phyloP scores from a whole-genome alignment of 2,888 invertebrate genomes.

The Drosophila percnosoma region DNA sequence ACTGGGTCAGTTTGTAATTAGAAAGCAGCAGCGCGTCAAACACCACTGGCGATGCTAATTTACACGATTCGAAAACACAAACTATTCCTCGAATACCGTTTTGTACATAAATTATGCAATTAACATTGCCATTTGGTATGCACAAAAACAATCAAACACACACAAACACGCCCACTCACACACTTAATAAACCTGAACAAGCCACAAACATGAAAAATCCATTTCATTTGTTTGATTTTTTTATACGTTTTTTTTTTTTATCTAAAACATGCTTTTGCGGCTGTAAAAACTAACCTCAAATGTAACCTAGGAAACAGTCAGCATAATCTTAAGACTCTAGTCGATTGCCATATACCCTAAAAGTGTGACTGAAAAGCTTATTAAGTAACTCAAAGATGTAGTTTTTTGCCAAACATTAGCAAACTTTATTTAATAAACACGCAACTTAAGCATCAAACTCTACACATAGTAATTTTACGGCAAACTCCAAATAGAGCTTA shows the following conservation, averaged over 20 bases:
- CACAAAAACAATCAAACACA: conserved; percentile 2
- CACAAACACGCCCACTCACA: conserved; percentile 7
- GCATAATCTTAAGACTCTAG: neutral
- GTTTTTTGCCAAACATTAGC: too few relatives aligned
- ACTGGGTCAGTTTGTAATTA: conserved; percentile 31
- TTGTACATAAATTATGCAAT: conserved; percentile 36
- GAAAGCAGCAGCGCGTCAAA: conserved; percentile 31
- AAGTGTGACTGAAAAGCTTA: neutral
- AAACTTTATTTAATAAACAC: too few relatives aligned
- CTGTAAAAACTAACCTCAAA: conserved; percentile 51
- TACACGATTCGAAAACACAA: conserved; percentile 37
- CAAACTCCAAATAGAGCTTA: neutral
- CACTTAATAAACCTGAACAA: neutral
- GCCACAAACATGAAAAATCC: conserved; percentile 36
- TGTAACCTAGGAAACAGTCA: conserved; percentile 11
- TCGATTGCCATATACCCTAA: conserved; percentile 3
- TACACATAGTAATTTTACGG: too few relatives aligned
- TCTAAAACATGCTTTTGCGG: conserved; percentile 17
- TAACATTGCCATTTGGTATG: conserved; percentile 38
- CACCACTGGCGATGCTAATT: conserved; percentile 41
- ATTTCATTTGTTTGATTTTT: conserved; percentile 17
- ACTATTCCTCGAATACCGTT: neutral
- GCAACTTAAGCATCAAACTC: neutral
- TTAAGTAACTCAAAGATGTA: neutral
- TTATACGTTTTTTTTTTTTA: neutral